Evolutionary conservation across 2,888 invertebrate species (phyloP), one percentile per base, ranked within the genome.

Genomic region (Chymomyza amoena): DNA sequence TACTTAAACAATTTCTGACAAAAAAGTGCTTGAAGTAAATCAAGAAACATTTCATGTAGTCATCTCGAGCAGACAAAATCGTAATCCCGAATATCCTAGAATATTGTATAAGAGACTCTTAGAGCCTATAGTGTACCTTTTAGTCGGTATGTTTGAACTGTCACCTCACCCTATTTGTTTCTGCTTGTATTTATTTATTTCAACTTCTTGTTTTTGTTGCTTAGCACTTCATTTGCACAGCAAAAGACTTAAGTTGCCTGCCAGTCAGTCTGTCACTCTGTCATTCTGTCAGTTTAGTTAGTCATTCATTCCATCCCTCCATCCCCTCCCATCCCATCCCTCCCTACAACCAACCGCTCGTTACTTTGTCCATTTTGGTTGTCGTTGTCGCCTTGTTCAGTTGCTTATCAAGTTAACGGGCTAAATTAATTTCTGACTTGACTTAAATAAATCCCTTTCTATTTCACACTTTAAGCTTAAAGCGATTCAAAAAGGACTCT

Each of bases 361-460:
- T 45, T 45, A 45, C 4, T 13, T 13, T 10, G 39, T 45, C 39
- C 39, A 45, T 45, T 45, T 45, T 10, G 13, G 10, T 10, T 45
- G 16, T 61, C 28, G 25, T 64, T 18, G 16, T 36, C 36, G 15
- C 15, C 36, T 54, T 32, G 32, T 16, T 64, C 54, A 36, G 18
- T 64, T 64, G 18, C 54, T 18, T 36, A 64, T 64, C 28, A 54
- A 56, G 39, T 64, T 64, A 16, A 54, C 20, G 56, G 32, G 56
- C 56, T 64, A 56, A 56, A 64, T 51, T 25, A 62, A 50, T 62
- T 45, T 54, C 20, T 54, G 54, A 54, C 16, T 54, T 45, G 39
- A 15, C 39, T 45, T 13, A 45, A 45, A 45, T 45, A 45, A 45
- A 45, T 45, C 39, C 39, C 39, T 45, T 15, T 45, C 39, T 45